Percentiles rank a stretch among this genome's conserved stretches.
phyloP scores from a whole-genome alignment of 2,113 vertebrate genomes.

The Aegithalos caudatus region DNA sequence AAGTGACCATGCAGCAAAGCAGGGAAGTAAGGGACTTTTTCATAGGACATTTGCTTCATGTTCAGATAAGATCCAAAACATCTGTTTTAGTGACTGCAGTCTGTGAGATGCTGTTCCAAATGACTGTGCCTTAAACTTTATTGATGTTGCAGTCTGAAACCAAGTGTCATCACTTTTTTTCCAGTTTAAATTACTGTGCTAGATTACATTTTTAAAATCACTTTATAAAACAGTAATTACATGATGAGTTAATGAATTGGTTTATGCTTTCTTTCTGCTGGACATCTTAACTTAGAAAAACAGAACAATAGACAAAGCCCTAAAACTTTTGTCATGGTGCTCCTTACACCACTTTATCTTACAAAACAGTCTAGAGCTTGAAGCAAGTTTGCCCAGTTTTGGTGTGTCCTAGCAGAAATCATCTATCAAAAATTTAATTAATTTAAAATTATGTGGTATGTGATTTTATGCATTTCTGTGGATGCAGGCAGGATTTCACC shows the following conservation, averaged over 20 bases:
- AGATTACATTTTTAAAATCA: background rate
- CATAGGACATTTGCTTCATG: background rate
- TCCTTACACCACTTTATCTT: background rate
- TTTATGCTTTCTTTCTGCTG: background rate
- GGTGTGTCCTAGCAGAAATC: background rate
- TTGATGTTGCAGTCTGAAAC: background rate
- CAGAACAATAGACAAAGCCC: background rate
- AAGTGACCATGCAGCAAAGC: background rate
- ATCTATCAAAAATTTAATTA: background rate
- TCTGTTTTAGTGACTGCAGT: background rate
- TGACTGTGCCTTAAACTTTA: background rate
- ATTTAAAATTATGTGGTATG: background rate
- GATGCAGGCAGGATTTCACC: background rate
- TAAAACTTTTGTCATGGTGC: background rate
- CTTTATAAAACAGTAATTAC: background rate
- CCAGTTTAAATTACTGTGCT: background rate
- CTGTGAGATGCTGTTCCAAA: background rate
- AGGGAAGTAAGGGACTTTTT: background rate
- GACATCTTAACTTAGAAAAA: background rate
- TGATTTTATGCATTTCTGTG: background rate
- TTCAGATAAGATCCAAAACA: background rate
- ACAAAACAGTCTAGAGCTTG: background rate
- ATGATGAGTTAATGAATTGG: background rate
- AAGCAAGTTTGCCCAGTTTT: background rate
- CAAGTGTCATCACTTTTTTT: background rate